phyloP scores from a whole-genome alignment of 2,113 vertebrate species.

The Psittacula cyanocephala region DNA sequence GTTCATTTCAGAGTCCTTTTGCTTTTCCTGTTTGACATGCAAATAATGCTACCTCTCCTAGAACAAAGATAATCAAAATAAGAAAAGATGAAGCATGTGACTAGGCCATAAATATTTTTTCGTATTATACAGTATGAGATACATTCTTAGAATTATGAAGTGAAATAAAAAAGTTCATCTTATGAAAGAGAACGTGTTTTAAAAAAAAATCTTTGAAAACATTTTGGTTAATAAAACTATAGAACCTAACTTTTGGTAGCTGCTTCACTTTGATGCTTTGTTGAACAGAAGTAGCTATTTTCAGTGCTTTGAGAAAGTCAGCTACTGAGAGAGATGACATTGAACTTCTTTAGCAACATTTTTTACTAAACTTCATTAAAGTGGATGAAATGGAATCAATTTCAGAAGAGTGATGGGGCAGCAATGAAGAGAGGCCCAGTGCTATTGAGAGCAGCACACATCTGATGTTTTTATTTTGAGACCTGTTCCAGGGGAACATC shows the following conservation, averaged over 20 bases:
- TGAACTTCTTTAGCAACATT: slow-evolving; percentile 54
- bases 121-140: background rate
- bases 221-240: background rate
- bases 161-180: background rate
- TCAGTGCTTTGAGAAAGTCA: background rate
- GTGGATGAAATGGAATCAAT: slow-evolving; percentile 62
- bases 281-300: slow-evolving; percentile 3
- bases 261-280: background rate
- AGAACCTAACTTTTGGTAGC: background rate
- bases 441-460: background rate
- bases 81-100: background rate
- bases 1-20: background rate
- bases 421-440: slow-evolving; percentile 53
- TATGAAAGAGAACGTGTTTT: background rate
- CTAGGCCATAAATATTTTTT: background rate
- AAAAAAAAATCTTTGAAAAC: fast-evolving
- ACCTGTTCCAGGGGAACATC: background rate
- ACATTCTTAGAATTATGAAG: background rate
- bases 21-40: background rate
- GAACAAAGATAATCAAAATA: background rate
- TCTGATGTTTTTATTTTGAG: slow-evolving; percentile 45
- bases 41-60: background rate
- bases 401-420: slow-evolving; percentile 54
- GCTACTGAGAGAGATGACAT: background rate
- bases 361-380: slow-evolving; percentile 69